A percentile compares a stretch with the other conserved stretches of the same genome.
Evolutionary conservation across 2,113 vertebrate genomes (phyloP).

Genomic region (Brevimyrus niger): DNA sequence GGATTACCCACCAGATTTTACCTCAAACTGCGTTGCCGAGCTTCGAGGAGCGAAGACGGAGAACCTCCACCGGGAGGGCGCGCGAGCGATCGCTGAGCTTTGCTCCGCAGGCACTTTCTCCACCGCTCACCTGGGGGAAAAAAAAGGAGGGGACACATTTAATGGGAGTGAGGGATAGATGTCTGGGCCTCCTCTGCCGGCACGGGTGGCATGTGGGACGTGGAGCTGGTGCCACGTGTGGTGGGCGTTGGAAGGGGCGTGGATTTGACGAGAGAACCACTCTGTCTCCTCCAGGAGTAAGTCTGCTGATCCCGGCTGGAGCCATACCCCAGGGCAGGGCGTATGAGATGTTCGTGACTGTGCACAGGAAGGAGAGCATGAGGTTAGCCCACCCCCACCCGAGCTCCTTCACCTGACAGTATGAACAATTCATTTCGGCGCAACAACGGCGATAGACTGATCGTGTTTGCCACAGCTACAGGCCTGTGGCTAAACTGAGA

Average conservation of each 20-base stretch:
- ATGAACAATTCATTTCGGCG: neutral
- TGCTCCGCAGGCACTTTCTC: neutral
- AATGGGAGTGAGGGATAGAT: neutral
- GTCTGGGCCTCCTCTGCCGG: neutral
- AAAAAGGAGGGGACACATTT: neutral
- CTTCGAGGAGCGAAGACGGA: neutral
- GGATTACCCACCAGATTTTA: neutral
- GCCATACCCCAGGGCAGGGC: conserved; percentile 92
- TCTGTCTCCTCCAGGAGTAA: conserved; percentile 72
- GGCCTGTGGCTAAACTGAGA: neutral
- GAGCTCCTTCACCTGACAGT: neutral
- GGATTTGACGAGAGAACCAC: neutral
- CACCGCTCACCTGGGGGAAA: neutral
- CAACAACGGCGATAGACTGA: neutral
- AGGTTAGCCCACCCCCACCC: conserved; percentile 63
- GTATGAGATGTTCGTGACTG: conserved; percentile 97
- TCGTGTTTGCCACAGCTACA: neutral
- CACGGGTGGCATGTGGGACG: neutral
- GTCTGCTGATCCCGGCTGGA: conserved; percentile 90
- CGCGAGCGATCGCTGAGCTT: neutral
- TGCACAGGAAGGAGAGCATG: conserved; percentile 94
- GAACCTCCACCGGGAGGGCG: neutral
- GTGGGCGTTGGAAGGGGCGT: neutral
- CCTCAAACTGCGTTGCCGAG: neutral
- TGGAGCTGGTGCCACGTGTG: neutral